phyloP scores from a whole-genome alignment of 2,113 vertebrate species.

The Panurus biarmicus region DNA sequence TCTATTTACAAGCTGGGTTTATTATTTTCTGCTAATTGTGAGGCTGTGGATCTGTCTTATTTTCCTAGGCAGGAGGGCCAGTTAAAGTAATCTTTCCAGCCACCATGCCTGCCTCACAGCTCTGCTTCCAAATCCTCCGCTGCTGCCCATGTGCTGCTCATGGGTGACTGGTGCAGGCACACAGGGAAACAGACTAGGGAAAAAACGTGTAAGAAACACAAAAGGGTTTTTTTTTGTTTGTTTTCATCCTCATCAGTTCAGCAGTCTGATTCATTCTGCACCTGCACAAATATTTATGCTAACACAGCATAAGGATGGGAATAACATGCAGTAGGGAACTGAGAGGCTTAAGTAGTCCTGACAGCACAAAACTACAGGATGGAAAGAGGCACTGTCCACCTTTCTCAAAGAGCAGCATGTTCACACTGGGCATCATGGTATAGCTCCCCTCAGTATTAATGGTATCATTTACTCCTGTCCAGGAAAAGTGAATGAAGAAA shows the following conservation, averaged over 20 bases:
- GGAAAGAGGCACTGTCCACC: background rate
- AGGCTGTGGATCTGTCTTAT: background rate
- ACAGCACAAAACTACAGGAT: background rate
- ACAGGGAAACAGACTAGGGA: background rate
- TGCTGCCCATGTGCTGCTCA: background rate
- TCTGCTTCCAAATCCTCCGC: background rate
- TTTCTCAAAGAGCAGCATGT: background rate
- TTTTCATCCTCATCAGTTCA: background rate
- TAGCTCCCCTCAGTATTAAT: background rate
- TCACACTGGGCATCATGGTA: background rate
- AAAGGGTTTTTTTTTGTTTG: background rate
- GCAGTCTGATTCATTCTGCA: background rate
- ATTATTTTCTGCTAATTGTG: conserved; percentile 11
- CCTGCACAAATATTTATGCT: conserved; percentile 15
- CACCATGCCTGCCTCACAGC: background rate
- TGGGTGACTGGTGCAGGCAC: background rate
- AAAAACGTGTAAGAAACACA: background rate
- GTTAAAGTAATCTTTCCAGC: background rate
- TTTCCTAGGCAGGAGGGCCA: background rate
- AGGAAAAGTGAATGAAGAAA: background rate
- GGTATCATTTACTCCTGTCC: background rate
- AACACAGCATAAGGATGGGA: background rate
- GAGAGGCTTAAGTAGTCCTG: background rate
- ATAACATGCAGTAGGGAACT: background rate
- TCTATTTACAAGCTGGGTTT: background rate